These are phyloP conservation scores for Syrrhaptes paradoxus DNA, from an alignment of 2,113 vertebrate species.

Conservation along the genomic window DNA sequence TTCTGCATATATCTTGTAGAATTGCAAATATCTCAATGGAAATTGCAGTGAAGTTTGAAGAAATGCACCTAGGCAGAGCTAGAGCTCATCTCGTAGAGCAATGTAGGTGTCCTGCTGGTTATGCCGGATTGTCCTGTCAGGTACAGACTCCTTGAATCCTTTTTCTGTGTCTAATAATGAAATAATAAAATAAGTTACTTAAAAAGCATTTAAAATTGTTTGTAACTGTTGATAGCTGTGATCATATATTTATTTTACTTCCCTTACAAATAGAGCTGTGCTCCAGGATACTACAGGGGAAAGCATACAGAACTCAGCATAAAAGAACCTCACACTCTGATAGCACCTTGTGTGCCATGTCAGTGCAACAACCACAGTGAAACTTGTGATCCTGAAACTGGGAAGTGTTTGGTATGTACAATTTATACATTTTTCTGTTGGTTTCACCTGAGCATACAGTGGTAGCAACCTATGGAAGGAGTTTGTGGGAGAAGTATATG, in stretches of 20 bases:
- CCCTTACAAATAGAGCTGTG: constrained; percentile 79
- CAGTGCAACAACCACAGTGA: constrained; percentile 90
- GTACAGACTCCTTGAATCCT: constrained; percentile 63
- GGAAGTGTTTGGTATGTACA: constrained; percentile 86
- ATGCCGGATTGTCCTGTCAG: constrained; percentile 92
- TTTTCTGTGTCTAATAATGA: background rate
- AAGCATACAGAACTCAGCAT: constrained; percentile 59
- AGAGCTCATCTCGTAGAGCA: constrained; percentile 82
- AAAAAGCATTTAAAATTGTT: background rate
- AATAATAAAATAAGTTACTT: background rate
- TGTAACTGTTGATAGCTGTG: background rate
- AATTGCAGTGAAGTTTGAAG: constrained; percentile 76
- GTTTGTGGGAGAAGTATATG: background rate
- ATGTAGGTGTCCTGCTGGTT: constrained; percentile 87
- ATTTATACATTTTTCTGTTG: background rate
- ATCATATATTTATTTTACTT: background rate
- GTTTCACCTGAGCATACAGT: background rate
- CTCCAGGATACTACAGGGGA: constrained; percentile 83
- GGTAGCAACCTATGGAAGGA: background rate
- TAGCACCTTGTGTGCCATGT: constrained; percentile 84
- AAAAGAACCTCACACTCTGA: constrained; percentile 29
- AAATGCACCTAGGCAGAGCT: constrained; percentile 23
- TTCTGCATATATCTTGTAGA: constrained; percentile 63
- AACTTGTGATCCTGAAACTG: constrained; percentile 84
- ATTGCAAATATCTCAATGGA: constrained; percentile 93